Base-by-base conservation (phyloP, 2,888 invertebrate species). In the Xylota sylvarum region DNA sequence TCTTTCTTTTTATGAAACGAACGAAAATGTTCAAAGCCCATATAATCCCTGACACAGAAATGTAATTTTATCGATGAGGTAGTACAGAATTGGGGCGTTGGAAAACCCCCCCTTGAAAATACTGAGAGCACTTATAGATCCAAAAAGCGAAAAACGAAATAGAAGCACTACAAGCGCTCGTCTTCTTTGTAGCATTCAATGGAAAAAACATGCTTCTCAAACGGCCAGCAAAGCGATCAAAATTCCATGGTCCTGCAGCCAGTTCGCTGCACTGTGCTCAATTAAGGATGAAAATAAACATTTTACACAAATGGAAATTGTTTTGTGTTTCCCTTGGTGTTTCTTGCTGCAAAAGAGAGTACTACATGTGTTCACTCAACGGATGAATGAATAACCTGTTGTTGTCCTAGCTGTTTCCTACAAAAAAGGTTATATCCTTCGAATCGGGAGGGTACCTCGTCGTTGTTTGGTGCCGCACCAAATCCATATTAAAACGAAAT, bases 221-320 rank as follows among this genome's bases (percentile, higher is more conserved):
- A 64, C 32, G 58, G 72, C 32, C 73, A 78, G 55, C 67, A 73
- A 82, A 86, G 50, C 81, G 48, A 86, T 86, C 67, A 82, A 86
- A 86, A 77, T 86, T 82, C 86, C 82, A 82, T 62, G 52, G 55
- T 77, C 82, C 65, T 73, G 55, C 43, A 73, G 9, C 5, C 46
- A 27, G 72, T 76, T 43, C 23, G 37, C 46, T 69, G 67, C 65
- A 35, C 37, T 62, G 67, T 82, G 69, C 77, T 86, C 82, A 82
- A 73, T 77, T 82, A 86, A 78, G 77, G 77, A 86, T 82, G 56
- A 86, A 82, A 82, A 73, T 78, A 86, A 86, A 86, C 85, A 81
- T 77, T 81, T 73, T 67, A 56, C 56, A 58, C 62, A 73, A 74
- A 73, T 82, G 77, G 62, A 80, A 81, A 81, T 85, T 80, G 70